Conservation (phyloP, 2,797 vertebrate genomes). For the Neomorphus geoffroyi region DNA sequence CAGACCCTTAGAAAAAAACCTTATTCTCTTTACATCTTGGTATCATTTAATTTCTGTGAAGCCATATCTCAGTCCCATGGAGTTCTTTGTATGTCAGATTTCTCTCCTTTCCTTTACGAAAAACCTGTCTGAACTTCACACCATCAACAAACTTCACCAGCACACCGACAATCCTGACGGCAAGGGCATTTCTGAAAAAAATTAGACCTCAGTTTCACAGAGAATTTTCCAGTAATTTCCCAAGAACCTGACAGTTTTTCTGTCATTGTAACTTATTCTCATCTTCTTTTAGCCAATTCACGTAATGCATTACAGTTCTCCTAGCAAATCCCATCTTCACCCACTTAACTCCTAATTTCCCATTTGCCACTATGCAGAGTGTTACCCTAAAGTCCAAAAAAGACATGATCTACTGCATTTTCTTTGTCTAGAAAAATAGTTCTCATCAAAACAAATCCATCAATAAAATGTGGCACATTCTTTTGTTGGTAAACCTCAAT, state of each 20-base stretch:
- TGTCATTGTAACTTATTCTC: neutral
- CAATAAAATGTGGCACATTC: neutral
- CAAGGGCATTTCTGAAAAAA: neutral
- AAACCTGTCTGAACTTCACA: neutral
- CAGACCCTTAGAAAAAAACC: neutral
- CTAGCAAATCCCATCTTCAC: neutral
- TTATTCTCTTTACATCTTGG: neutral
- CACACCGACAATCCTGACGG: neutral
- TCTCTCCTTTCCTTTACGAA: neutral
- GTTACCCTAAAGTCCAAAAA: neutral
- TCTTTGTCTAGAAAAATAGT: neutral
- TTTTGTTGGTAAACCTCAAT: neutral
- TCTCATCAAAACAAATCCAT: neutral
- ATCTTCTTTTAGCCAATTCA: neutral
- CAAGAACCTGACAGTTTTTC: neutral
- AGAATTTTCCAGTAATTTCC: neutral
- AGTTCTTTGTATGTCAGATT: neutral
- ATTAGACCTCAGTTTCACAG: neutral
- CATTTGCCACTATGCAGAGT: neutral
- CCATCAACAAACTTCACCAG: neutral
- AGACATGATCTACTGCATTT: neutral
- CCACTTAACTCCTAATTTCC: neutral
- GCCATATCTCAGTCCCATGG: neutral
- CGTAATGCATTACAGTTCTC: neutral
- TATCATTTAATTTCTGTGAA: neutral